Conservation (phyloP, 2,888 invertebrate genomes). For the Maniola hyperantus region DNA sequence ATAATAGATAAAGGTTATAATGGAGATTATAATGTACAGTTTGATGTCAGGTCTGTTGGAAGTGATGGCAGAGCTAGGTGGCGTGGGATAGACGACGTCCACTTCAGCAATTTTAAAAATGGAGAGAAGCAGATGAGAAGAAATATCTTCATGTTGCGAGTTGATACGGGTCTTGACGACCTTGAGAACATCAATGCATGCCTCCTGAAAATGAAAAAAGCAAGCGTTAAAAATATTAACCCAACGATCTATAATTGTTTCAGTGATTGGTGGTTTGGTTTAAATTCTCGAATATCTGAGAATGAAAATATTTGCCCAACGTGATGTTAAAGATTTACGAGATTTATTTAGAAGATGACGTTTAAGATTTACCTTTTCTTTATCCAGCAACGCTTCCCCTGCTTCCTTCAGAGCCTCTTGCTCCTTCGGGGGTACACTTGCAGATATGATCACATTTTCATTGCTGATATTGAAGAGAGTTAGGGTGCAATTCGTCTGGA, state of each 20-base stretch:
- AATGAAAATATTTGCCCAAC: no score
- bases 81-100: conserved; percentile 90
- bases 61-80: conserved; percentile 79
- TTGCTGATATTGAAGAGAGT: conserved; percentile 93
- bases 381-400: conserved; percentile 85
- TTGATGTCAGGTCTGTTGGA: conserved; percentile 55
- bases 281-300: no score
- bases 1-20: conserved; percentile 61
- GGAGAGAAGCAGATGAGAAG: conserved; percentile 92
- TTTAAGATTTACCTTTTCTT: conserved; percentile 85
- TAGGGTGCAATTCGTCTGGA: conserved; percentile 92
- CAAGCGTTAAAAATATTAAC: neutral
- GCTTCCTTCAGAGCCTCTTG: conserved; percentile 84
- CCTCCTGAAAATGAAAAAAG: conserved; percentile 84
- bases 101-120: conserved; percentile 97
- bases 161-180: conserved; percentile 93
- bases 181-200: conserved; percentile 91
- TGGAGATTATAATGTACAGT: conserved; percentile 59
- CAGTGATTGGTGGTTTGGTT: no score
- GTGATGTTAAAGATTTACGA: no score
- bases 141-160: conserved; percentile 91
- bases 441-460: conserved; percentile 94
- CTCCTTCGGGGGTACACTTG: conserved; percentile 86
- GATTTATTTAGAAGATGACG: no score
- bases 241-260: no score